Evolutionary conservation across 2,113 vertebrate species (phyloP).

Genomic region (Podocnemis expansa): DNA sequence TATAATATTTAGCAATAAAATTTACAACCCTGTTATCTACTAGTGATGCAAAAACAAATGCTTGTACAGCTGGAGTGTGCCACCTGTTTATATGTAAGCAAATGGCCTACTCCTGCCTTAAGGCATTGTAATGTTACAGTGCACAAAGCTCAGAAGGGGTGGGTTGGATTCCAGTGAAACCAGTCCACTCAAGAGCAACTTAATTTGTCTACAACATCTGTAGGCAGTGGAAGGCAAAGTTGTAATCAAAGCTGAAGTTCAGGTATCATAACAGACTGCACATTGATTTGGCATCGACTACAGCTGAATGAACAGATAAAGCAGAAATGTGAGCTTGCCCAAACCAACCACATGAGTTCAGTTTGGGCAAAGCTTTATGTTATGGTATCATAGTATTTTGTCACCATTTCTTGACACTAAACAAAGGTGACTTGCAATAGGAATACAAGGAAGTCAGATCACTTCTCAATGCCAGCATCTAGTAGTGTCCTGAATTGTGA

Average conservation of each 20-base stretch:
- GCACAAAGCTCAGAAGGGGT: neutral
- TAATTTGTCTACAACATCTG: slow-evolving; percentile 17
- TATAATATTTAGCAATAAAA: slow-evolving; percentile 70
- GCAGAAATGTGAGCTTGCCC: neutral
- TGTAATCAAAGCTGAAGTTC: slow-evolving; percentile 6
- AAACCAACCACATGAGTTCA: neutral
- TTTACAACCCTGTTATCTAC: slow-evolving; percentile 74
- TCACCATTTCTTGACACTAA: neutral
- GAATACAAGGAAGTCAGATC: fast-evolving
- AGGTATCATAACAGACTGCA: neutral
- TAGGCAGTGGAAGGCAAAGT: slow-evolving; percentile 36
- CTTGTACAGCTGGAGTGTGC: slow-evolving; percentile 76
- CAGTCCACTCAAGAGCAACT: slow-evolving; percentile 27
- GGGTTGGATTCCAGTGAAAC: neutral
- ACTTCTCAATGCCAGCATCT: neutral
- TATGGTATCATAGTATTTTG: fast-evolving
- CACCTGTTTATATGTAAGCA: slow-evolving; percentile 81
- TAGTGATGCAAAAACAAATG: slow-evolving; percentile 69
- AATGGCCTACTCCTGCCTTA: slow-evolving; percentile 68
- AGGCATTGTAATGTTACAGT: slow-evolving; percentile 59
- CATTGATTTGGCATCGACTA: neutral
- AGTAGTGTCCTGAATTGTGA: neutral
- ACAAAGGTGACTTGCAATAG: fast-evolving
- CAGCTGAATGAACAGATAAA: neutral
- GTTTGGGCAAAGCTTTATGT: neutral